phyloP scores from a whole-genome alignment of 2,113 vertebrate species.

The Gasterosteus aculeatus region DNA sequence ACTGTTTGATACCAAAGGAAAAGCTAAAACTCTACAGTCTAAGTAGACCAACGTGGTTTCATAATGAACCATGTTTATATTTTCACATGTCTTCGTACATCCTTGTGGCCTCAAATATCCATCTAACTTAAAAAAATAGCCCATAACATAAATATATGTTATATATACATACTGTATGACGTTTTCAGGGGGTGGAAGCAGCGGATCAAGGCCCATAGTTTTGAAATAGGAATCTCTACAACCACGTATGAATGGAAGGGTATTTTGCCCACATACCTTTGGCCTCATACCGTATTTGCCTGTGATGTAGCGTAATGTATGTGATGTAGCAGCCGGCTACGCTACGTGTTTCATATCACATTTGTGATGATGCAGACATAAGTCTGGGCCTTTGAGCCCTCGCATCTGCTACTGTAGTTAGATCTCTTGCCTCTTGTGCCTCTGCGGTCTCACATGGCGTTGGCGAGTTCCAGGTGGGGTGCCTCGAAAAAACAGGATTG shows the following conservation, averaged over 20 bases:
- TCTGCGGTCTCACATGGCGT: constrained; percentile 16
- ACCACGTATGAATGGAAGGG: not conserved
- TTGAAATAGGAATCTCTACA: not conserved
- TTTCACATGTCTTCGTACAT: not conserved
- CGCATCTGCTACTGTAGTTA: constrained; percentile 42
- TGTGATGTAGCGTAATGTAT: not conserved
- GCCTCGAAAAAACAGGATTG: constrained; percentile 50
- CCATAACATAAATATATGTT: not conserved
- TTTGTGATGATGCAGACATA: constrained; percentile 13
- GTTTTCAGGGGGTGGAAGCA: not conserved
- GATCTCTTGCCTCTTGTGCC: constrained; percentile 38
- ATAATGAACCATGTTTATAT: not conserved
- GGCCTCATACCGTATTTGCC: not conserved
- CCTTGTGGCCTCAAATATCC: not conserved
- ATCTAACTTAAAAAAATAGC: not conserved
- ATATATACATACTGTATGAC: not conserved
- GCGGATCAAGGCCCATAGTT: not conserved
- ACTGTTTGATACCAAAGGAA: not conserved
- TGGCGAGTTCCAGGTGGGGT: constrained; percentile 47
- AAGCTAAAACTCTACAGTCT: not conserved
- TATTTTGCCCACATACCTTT: constrained; percentile 10
- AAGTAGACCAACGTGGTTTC: not conserved
- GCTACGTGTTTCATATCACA: constrained; percentile 13
- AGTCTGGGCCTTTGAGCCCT: constrained; percentile 31
- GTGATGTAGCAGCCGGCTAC: not conserved